phyloP scores from a whole-genome alignment of 2,888 invertebrate species.

The Microctonus aethiopoides region DNA sequence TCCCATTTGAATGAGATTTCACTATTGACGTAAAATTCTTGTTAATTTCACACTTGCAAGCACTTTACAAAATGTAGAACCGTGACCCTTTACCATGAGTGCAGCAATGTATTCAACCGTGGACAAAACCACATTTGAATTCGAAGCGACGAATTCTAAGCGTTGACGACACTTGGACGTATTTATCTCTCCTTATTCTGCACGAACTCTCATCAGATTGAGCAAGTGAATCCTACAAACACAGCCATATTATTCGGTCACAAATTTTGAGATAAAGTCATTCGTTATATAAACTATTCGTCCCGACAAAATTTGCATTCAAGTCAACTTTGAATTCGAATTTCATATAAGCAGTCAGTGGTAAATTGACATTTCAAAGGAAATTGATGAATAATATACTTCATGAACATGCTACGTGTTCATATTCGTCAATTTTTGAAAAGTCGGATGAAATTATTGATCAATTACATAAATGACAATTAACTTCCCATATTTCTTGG shows the following conservation, averaged over 20 bases:
- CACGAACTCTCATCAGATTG: neutral
- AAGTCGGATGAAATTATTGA: too few relatives aligned
- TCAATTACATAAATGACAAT: too few relatives aligned
- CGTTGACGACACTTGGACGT: slow-evolving; percentile 1
- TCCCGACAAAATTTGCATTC: neutral
- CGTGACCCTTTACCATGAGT: neutral
- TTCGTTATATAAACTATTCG: neutral
- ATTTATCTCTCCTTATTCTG: slow-evolving; percentile 11
- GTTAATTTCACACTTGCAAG: slow-evolving; percentile 3
- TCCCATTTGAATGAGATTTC: neutral
- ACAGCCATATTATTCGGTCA: neutral
- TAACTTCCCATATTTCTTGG: too few relatives aligned
- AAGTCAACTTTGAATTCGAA: neutral
- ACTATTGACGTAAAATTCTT: neutral
- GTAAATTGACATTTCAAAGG: neutral
- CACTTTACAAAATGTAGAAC: neutral
- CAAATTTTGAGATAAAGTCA: slow-evolving; percentile 1
- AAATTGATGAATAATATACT: neutral
- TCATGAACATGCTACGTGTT: too few relatives aligned
- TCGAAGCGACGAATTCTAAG: slow-evolving; percentile 2
- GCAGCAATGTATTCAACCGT: neutral
- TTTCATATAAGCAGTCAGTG: neutral
- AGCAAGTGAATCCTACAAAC: neutral
- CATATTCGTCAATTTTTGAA: too few relatives aligned
- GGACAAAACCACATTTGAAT: slow-evolving; percentile 7